A percentile compares a stretch with the other conserved stretches of the same genome.
These are phyloP conservation scores for Sinelater perroti DNA, from an alignment of 2,888 invertebrate genomes.

Conservation along the genomic window DNA sequence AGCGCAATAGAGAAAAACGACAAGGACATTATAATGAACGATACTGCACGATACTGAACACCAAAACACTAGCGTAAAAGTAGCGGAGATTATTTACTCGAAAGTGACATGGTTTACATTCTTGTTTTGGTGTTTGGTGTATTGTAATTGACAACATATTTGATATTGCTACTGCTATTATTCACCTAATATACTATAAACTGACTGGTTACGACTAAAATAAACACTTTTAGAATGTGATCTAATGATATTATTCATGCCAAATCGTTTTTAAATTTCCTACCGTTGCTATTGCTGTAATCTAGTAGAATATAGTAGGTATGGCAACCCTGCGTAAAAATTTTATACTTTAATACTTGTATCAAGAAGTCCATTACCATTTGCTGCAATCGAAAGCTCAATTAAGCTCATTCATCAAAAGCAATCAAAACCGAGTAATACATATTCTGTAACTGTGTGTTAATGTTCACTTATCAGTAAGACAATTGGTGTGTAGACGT, in stretches of 20 bases:
- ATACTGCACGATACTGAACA: constrained; percentile 34
- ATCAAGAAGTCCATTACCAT: constrained; percentile 9
- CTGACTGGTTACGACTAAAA: constrained; percentile 32
- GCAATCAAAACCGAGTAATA: constrained; percentile 33
- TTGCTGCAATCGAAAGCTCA: constrained; percentile 26
- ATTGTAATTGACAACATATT: constrained; percentile 22
- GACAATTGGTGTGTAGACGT: no score
- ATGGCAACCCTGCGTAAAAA: no score
- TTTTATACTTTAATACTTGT: no score
- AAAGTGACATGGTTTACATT: constrained; percentile 18
- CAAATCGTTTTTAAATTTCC: constrained; percentile 24
- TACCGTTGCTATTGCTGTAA: constrained; percentile 2
- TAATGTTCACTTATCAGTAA: no score
- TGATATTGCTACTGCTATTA: constrained; percentile 21
- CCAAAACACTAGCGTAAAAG: constrained; percentile 20
- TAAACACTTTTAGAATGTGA: constrained; percentile 23
- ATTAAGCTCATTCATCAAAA: constrained; percentile 35
- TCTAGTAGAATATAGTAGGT: no score
- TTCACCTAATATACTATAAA: constrained; percentile 10
- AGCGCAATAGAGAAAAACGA: constrained; percentile 54
- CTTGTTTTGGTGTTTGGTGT: constrained; percentile 35
- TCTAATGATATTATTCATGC: constrained; percentile 29
- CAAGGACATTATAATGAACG: constrained; percentile 45
- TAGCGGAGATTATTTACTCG: constrained; percentile 8
- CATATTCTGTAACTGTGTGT: constrained; percentile 25